A percentile compares a stretch with the other conserved stretches of the same genome.
These are phyloP conservation scores for Bradypodion ventrale DNA, from an alignment of 2,797 vertebrate genomes.

Conservation along the genomic window DNA sequence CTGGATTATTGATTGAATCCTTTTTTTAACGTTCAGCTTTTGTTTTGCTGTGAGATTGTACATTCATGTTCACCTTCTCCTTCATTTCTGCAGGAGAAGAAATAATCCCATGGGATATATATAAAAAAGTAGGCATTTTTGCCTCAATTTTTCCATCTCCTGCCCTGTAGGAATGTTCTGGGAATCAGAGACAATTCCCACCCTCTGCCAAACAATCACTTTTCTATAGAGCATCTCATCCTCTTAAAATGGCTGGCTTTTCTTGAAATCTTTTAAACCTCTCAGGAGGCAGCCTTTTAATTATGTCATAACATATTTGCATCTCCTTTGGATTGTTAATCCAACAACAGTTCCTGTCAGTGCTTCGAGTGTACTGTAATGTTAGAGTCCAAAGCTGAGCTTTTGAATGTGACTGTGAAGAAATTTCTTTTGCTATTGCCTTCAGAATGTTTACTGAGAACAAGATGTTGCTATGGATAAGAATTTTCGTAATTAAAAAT, in stretches of 20 bases:
- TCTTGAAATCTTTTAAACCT: slow-evolving; percentile 35
- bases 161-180: not conserved
- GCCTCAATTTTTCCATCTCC: not conserved
- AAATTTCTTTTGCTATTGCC: slow-evolving; percentile 62
- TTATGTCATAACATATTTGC: slow-evolving; percentile 59
- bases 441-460: slow-evolving; percentile 58
- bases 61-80: too few relatives aligned
- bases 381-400: slow-evolving; percentile 48
- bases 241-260: slow-evolving; percentile 7
- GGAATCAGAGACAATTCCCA: slow-evolving; percentile 7
- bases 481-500: slow-evolving; percentile 52
- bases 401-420: slow-evolving; percentile 46
- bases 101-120: too few relatives aligned
- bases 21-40: too few relatives aligned
- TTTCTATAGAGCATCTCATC: slow-evolving; percentile 54
- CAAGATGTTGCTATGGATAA: slow-evolving; percentile 58
- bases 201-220: not conserved
- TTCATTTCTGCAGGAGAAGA: too few relatives aligned
- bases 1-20: too few relatives aligned
- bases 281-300: slow-evolving; percentile 64
- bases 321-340: slow-evolving; percentile 61
- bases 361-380: slow-evolving; percentile 55
- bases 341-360: slow-evolving; percentile 66
- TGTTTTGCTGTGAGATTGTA: too few relatives aligned
- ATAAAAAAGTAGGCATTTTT: not conserved